These are phyloP conservation scores for Eristalis intricaria DNA, from an alignment of 2,888 invertebrate genomes.

Conservation along the genomic window DNA sequence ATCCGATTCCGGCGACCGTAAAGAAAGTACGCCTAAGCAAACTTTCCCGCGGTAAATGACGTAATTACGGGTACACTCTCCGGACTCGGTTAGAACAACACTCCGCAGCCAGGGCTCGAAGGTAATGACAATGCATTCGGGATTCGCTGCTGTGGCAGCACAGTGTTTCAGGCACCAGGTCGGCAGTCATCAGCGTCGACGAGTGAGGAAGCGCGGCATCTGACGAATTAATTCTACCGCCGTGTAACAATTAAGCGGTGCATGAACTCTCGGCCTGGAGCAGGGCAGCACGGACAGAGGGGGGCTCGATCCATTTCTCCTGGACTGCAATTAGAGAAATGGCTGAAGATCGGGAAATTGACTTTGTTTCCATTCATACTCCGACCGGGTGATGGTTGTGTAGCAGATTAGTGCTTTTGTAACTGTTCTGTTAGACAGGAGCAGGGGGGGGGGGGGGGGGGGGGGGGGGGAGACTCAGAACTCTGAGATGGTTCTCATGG, in stretches of 20 bases:
- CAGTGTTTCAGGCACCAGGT: constrained; percentile 20
- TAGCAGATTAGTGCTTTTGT: constrained; percentile 18
- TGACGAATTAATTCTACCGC: constrained; percentile 39
- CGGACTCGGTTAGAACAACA: constrained; percentile 32
- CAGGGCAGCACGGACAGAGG: not conserved
- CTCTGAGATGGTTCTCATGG: constrained; percentile 10
- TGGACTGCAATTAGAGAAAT: constrained; percentile 35
- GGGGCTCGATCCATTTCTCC: not conserved
- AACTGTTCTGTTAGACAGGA: constrained; percentile 14
- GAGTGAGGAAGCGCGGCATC: constrained; percentile 35
- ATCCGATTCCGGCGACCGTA: constrained; percentile 64
- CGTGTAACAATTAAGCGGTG: constrained; percentile 53
- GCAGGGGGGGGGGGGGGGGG: not conserved
- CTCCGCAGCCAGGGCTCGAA: not conserved
- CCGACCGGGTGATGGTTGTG: not conserved
- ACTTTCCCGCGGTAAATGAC: constrained; percentile 46
- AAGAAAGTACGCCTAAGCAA: constrained; percentile 52
- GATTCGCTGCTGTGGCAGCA: not conserved
- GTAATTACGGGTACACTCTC: constrained; percentile 53
- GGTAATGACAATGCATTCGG: constrained; percentile 57
- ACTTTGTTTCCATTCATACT: not conserved
- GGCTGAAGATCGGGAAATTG: constrained; percentile 9
- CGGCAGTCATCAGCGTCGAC: not conserved
- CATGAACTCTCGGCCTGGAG: constrained; percentile 5
- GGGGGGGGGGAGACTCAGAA: not conserved